phyloP scores from a whole-genome alignment of 2,113 vertebrate genomes.

The Ammospiza caudacuta region DNA sequence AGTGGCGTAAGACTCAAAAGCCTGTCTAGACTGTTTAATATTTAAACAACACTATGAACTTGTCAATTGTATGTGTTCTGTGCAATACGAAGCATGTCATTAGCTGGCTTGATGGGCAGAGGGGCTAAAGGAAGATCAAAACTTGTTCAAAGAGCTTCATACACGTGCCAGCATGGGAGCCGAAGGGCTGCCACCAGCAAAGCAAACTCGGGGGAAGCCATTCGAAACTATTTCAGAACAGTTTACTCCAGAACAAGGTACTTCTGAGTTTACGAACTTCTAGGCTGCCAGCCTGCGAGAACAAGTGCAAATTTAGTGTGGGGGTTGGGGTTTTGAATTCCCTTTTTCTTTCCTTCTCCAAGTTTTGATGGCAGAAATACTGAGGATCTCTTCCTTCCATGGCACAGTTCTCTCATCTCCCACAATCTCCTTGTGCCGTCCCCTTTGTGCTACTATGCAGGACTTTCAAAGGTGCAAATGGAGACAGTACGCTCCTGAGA shows the following conservation, averaged over 20 bases:
- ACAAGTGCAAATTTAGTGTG: slow-evolving; percentile 13
- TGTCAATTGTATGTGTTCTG: slow-evolving; percentile 70
- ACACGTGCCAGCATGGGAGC: slow-evolving; percentile 36
- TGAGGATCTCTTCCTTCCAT: background rate
- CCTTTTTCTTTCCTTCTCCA: slow-evolving; percentile 6
- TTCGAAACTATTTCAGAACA: slow-evolving; percentile 36
- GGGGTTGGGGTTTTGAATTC: background rate
- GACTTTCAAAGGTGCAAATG: slow-evolving; percentile 43
- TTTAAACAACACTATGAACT: slow-evolving; percentile 69
- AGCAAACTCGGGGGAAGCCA: slow-evolving; percentile 28
- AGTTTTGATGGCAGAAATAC: slow-evolving; percentile 15
- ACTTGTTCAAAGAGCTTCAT: slow-evolving; percentile 58
- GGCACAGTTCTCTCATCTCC: background rate
- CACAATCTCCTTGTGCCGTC: background rate
- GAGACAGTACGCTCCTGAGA: background rate
- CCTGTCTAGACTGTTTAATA: slow-evolving; percentile 71
- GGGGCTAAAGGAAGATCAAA: slow-evolving; percentile 54
- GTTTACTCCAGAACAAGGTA: slow-evolving; percentile 36
- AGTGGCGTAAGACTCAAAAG: background rate
- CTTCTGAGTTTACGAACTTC: slow-evolving; percentile 42
- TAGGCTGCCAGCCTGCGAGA: slow-evolving; percentile 46
- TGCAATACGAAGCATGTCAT: slow-evolving; percentile 66
- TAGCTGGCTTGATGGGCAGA: slow-evolving; percentile 59
- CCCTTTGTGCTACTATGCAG: slow-evolving; percentile 53
- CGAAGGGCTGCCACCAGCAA: slow-evolving; percentile 58